Evolutionary conservation across 2,888 invertebrate genomes (phyloP), one percentile per base, ranked within the genome.

Genomic region (Agonopterix arenella): DNA sequence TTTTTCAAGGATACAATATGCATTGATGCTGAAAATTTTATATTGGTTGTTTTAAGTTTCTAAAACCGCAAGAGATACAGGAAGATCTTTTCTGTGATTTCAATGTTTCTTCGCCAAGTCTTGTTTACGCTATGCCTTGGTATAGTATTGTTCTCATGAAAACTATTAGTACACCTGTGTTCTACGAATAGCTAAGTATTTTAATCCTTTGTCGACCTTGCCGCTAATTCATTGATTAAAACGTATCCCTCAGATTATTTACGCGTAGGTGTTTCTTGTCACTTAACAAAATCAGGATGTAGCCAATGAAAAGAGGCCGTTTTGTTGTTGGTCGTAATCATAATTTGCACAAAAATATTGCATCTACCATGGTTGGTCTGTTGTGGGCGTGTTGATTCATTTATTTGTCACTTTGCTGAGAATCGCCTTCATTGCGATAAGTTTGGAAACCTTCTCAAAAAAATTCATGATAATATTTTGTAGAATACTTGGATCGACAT

Each of bases 311-410:
- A 49, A 28, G 28, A 28, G 7, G 28, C 28, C 28, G 28, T 28
- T 28, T 28, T 28, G 51, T 49, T 56, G 44, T 38, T 13, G 10
- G 11, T 9, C 38, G 44, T 38, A 13, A 42, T 36, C 8, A 10
- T 47, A 28, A 8, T 44, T 37, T 44, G 9, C 11, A 36, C 16
- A 13, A n/a, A 44, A 44, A 37, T 42, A n/a, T 46, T 47, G 43
- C 44, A 37, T 38, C 47, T 43, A 36, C 18, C 40, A 13, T 8
- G 28, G 18, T 7, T 9, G 11, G 42, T 36, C n/a, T 9, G 11
- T 41, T 36, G 57, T 59, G 55, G 57, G 62, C 42, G 56, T 28
- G 53, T 57, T 60, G 57, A 59, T 59, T 61, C 57, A 62, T 56
- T 38, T 57, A 50, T 53, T 53, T 53, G 50, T 44, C 38, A 47